A percentile compares a stretch with the other conserved stretches of the same genome.
Conservation (phyloP, 2,797 vertebrate genomes). For the Enteromius trimaculatus region DNA sequence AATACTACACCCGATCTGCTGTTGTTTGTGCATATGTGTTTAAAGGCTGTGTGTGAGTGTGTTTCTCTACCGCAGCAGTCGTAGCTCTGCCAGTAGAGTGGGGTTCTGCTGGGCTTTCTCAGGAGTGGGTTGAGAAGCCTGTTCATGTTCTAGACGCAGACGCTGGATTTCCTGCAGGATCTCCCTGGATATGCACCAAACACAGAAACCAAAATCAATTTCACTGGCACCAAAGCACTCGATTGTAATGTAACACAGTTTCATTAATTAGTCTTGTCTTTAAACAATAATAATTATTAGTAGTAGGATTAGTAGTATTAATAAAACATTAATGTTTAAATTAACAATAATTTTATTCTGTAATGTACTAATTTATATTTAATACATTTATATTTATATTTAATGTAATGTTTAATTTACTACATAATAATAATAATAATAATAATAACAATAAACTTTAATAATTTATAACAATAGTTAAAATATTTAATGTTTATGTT, state of each 20-base stretch:
- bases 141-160: constrained; percentile 92
- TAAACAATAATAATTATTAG: not conserved
- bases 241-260: not conserved
- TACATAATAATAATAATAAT: no score
- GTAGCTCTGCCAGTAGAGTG: constrained; percentile 89
- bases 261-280: not conserved
- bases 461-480: not conserved
- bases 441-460: no score
- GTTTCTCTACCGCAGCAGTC: constrained; percentile 86
- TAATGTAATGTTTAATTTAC: no score
- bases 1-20: constrained; percentile 1
- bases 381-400: no score
- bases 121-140: constrained; percentile 95
- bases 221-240: not conserved
- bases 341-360: no score
- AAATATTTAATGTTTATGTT: not conserved
- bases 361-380: no score
- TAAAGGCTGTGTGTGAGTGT: constrained; percentile 22
- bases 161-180: constrained; percentile 97
- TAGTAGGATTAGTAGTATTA: not conserved
- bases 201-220: not conserved
- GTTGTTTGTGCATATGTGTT: constrained; percentile 5
- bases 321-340: not conserved
- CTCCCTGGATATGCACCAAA: constrained; percentile 75
- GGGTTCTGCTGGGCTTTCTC: constrained; percentile 98